Evolutionary conservation across 2,888 invertebrate genomes (phyloP).

Genomic region (Catocala nupta): DNA sequence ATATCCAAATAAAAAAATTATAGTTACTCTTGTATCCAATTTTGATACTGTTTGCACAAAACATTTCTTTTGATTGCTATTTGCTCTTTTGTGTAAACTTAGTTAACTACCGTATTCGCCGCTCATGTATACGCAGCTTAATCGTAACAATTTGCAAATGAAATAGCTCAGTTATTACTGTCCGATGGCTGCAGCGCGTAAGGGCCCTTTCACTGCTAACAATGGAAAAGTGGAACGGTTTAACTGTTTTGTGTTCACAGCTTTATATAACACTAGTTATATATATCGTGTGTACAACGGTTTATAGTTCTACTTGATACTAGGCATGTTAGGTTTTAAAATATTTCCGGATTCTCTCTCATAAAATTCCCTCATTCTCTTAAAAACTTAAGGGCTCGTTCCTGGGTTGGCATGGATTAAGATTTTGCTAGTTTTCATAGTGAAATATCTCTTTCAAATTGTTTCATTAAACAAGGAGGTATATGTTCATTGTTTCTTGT

Average conservation of each 20-base stretch:
- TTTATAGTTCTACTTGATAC: not conserved
- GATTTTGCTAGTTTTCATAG: no score
- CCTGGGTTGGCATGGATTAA: no score
- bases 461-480: no score
- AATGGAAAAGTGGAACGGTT: constrained; percentile 50
- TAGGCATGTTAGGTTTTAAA: not conserved
- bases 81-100: no score
- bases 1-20: no score
- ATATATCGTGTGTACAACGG: constrained; percentile 2
- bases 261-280: constrained; percentile 34
- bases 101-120: not conserved
- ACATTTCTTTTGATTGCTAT: no score
- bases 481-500: no score
- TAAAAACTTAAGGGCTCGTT: no score
- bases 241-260: constrained; percentile 42
- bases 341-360: not conserved
- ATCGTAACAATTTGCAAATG: constrained; percentile 45
- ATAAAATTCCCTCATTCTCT: no score
- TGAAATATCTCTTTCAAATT: no score
- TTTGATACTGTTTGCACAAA: no score
- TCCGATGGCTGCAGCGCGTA: constrained; percentile 36
- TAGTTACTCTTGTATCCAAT: no score
- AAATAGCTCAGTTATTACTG: constrained; percentile 45
- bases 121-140: constrained; percentile 22
- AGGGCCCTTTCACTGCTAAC: constrained; percentile 51